These are phyloP conservation scores for Leiothrix lutea DNA, from an alignment of 2,113 vertebrate species.

Conservation along the genomic window DNA sequence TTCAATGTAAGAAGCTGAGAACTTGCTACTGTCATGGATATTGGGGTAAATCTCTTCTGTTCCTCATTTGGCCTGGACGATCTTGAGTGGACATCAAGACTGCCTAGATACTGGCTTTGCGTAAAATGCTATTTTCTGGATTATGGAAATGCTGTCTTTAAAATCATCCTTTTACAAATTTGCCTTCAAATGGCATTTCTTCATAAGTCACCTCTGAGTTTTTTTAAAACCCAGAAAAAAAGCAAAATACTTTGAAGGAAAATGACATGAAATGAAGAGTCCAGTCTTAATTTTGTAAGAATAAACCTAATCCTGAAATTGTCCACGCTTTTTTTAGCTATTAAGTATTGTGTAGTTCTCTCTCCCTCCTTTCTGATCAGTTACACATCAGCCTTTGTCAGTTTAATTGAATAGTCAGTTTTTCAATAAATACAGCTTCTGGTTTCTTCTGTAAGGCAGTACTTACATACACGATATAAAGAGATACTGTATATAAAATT, in stretches of 20 bases:
- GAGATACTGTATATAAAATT: not conserved
- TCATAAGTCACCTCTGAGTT: not conserved
- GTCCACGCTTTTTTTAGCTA: not conserved
- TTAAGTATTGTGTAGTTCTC: not conserved
- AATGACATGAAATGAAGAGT: not conserved
- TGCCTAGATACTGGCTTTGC: not conserved
- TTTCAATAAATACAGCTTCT: not conserved
- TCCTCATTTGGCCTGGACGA: not conserved
- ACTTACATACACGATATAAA: fast-evolving
- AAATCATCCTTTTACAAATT: not conserved
- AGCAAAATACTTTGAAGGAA: not conserved
- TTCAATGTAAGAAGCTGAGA: not conserved
- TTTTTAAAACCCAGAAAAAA: not conserved
- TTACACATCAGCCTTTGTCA: not conserved
- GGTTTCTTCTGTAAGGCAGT: not conserved
- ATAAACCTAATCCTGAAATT: not conserved
- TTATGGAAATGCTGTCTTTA: not conserved
- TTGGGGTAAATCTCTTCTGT: not conserved
- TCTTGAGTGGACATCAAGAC: not conserved
- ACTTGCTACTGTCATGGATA: not conserved
- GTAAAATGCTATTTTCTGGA: not conserved
- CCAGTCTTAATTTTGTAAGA: not conserved
- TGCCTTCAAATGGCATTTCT: not conserved
- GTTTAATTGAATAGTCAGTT: not conserved
- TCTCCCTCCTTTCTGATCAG: not conserved